Percentiles rank a stretch among this genome's conserved stretches.
Evolutionary conservation across 2,113 vertebrate genomes (phyloP).

Genomic region (Athene cunicularia): DNA sequence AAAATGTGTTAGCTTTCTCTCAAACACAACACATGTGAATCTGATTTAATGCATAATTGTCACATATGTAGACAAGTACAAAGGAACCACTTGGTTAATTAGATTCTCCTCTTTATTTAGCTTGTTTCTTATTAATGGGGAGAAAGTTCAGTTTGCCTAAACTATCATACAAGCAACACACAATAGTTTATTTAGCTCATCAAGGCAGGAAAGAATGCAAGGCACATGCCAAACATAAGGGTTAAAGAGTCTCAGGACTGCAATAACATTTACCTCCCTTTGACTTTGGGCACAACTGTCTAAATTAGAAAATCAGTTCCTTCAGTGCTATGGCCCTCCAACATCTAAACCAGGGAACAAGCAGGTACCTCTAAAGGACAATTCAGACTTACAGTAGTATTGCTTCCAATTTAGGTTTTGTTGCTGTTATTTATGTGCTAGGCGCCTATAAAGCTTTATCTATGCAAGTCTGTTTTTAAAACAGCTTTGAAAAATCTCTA

Average conservation of each 20-base stretch:
- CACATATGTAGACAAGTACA: neutral
- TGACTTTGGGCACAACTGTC: neutral
- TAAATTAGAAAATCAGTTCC: neutral
- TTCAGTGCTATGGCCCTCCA: neutral
- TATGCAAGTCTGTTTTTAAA: neutral
- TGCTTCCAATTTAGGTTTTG: neutral
- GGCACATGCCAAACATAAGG: neutral
- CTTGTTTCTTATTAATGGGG: neutral
- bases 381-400: neutral
- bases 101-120: neutral
- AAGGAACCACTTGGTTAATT: neutral
- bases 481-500: constrained; percentile 34
- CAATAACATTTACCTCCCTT: neutral
- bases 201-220: neutral
- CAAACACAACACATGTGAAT: neutral
- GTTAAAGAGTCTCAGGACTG: neutral
- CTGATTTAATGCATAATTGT: neutral
- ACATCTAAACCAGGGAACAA: neutral
- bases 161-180: neutral
- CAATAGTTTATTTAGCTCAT: neutral
- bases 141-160: neutral
- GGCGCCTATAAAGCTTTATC: neutral
- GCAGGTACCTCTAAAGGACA: neutral
- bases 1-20: neutral
- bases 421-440: neutral